Evolutionary conservation across 2,113 vertebrate genomes (phyloP), one percentile per base, ranked within the genome.

Genomic region (Isichthys henryi): DNA sequence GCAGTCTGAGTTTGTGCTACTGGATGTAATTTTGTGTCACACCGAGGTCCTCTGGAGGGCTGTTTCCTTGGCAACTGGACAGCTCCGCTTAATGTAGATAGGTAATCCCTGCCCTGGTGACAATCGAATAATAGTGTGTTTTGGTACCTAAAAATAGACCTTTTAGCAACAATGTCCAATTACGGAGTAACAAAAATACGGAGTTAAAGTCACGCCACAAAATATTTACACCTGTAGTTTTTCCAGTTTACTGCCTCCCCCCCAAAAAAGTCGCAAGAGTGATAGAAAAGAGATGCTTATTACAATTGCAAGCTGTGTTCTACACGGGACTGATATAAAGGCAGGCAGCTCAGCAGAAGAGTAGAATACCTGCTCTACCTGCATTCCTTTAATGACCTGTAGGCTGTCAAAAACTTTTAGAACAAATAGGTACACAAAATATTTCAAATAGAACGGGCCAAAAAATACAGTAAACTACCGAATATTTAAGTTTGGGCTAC

Each of bases 61-160:
- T 92, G 94, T 95, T 93, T 95, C 94, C 94, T 91, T 95, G 94
- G 94, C 94, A 95, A 95, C 94, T 92, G 94, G 93, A 93, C 92
- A 91, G 91, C 93, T 92, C 92, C 90, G 91, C 92, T 89, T 89
- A 90, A 91, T 92, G 91, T 93, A 93, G 94, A 90, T 93, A 92
- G 93, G 92, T 93, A 93, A 94, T 94, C 92, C 92, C 90, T 90
- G 88, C 91, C 84, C 91, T 90, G 90, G 90, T 91, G 92, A 92
- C 91, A 92, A 91, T 89, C 92, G 92, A 93, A 93, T 90, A 93
- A 93, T 90, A 92, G 91, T 85, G 43, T 66, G 84, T 87, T 93
- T 90, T 91, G 89, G 87, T 90, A 91, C 90, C 92, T 90, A 19
- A 88, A 89, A 92, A 90, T 66, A 89, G 48, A 84, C 84, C 88